Evolutionary conservation across 2,888 invertebrate genomes (phyloP), one percentile per base, ranked within the genome.

Genomic region (Drosophila prostipennis): DNA sequence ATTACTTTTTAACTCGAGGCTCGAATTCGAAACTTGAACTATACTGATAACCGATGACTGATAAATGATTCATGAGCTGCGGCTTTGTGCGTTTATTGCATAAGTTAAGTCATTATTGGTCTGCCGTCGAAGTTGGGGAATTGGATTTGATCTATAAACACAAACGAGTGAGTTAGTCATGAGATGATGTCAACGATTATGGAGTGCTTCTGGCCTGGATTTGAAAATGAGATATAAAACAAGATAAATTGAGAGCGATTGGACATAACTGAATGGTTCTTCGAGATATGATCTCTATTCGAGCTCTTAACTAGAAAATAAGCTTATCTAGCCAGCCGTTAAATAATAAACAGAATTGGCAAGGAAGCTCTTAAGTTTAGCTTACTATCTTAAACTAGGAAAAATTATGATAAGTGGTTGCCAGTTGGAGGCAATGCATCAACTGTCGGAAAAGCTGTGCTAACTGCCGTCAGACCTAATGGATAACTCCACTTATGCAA

Each of bases 51-150:
- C 69, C 67, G 36, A 13, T 43, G 19, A 36, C 67, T 65, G 64
- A 68, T 65, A 65, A 65, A 65, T 65, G 64, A 65, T 64, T 64
- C 64, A 64, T 64, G 64, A 64, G 64, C 40, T 26, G 53, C 63
- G 32, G 59, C 59, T 29, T 59, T 59, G 59, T 59, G 59, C 34
- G 61, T 63, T 63, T 63, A 63, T 63, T 63, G 61, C 48, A 63
- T 39, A 64, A 63, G 64, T 63, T 63, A 40, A 64, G 48, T 63
- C 61, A 63, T 63, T 63, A 64, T 63, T 63, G 61, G 48, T 16
- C 40, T 34, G 34, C 37, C 63, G 13, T 19, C 40, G 13, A 37
- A 61, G 37, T 37, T 46, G 29, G 60, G 57, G 57, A 39, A 46
- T 61, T 39, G 46, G 46, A 48, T 48, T 46, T 40, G 61, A 63